Evolutionary conservation across 2,797 vertebrate genomes (phyloP).

Genomic region (Sandelia bainsii): DNA sequence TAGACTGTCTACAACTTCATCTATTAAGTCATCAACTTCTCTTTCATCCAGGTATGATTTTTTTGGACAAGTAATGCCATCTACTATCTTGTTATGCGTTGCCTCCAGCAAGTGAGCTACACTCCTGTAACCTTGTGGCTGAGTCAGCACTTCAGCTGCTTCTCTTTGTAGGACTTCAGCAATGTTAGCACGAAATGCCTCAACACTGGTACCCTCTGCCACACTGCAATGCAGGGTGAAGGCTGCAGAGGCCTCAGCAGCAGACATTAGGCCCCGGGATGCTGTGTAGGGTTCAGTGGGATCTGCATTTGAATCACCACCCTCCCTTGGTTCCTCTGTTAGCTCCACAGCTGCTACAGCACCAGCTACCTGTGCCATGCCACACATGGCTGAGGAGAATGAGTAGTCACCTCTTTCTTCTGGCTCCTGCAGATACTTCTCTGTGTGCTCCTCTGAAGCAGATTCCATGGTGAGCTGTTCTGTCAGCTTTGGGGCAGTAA

Average conservation of each 20-base stretch:
- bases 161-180: slow-evolving; percentile 91
- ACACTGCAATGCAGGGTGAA: slow-evolving; percentile 86
- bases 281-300: slow-evolving; percentile 78
- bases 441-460: slow-evolving; percentile 57
- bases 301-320: slow-evolving; percentile 64
- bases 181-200: slow-evolving; percentile 88
- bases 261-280: slow-evolving; percentile 85
- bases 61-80: slow-evolving; percentile 86
- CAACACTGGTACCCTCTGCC: slow-evolving; percentile 85
- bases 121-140: slow-evolving; percentile 86
- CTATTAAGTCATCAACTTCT: slow-evolving; percentile 88
- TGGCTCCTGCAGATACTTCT: slow-evolving; percentile 65
- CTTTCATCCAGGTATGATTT: slow-evolving; percentile 80
- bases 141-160: slow-evolving; percentile 87
- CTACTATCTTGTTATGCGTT: slow-evolving; percentile 88
- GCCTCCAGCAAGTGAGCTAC: slow-evolving; percentile 90
- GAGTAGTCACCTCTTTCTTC: slow-evolving; percentile 84
- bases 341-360: slow-evolving; percentile 91
- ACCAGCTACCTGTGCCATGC: slow-evolving; percentile 93
- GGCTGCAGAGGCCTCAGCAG: slow-evolving; percentile 86
- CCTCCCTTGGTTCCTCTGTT: slow-evolving; percentile 72
- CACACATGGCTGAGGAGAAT: slow-evolving; percentile 91
- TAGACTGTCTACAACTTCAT: slow-evolving; percentile 90
- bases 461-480: slow-evolving; percentile 87
- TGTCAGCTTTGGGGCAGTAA: slow-evolving; percentile 90